phyloP scores from a whole-genome alignment of 64 coral and sea anemone genomes.

The Orbicella faveolata region DNA sequence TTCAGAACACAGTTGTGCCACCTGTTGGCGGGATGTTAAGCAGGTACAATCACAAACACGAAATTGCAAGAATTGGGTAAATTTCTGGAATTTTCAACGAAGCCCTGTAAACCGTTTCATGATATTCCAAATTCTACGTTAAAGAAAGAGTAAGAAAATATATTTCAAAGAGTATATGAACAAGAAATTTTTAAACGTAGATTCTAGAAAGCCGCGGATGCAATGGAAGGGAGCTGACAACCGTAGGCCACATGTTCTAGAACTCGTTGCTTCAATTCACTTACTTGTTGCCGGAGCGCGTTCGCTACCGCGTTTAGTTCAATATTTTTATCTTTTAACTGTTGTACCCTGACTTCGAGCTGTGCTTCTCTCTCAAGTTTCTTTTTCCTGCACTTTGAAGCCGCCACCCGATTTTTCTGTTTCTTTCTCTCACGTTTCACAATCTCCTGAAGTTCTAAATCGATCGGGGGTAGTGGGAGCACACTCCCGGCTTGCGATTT shows the following conservation, averaged over 20 bases:
- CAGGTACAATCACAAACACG: conserved; percentile 13
- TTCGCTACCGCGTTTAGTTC: conserved; percentile 88
- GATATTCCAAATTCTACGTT: neutral
- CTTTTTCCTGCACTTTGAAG: conserved; percentile 97
- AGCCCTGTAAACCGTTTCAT: neutral
- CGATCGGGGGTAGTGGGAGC: conserved; percentile 90
- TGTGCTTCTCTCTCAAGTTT: conserved; percentile 98
- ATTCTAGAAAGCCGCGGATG: conserved; percentile 57
- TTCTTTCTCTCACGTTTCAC: conserved; percentile 97
- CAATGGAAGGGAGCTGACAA: conserved; percentile 82
- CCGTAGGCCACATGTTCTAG: conserved; percentile 95
- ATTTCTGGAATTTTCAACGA: conserved; percentile 1
- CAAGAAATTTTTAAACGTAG: neutral
- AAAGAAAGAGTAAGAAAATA: neutral
- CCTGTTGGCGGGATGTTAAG: conserved; percentile 1
- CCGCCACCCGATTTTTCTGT: conserved; percentile 97
- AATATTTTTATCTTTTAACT: conserved; percentile 98
- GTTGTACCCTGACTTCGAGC: conserved; percentile 93
- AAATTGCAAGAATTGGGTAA: conserved; percentile 1
- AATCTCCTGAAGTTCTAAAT: conserved; percentile 95
- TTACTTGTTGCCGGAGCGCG: conserved; percentile 78
- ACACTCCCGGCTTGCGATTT: conserved; percentile 29
- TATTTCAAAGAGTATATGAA: neutral
- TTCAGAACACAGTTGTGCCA: neutral
- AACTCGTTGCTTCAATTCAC: conserved; percentile 87